phyloP scores from a whole-genome alignment of 2,797 vertebrate genomes.

The Lerista edwardsae region DNA sequence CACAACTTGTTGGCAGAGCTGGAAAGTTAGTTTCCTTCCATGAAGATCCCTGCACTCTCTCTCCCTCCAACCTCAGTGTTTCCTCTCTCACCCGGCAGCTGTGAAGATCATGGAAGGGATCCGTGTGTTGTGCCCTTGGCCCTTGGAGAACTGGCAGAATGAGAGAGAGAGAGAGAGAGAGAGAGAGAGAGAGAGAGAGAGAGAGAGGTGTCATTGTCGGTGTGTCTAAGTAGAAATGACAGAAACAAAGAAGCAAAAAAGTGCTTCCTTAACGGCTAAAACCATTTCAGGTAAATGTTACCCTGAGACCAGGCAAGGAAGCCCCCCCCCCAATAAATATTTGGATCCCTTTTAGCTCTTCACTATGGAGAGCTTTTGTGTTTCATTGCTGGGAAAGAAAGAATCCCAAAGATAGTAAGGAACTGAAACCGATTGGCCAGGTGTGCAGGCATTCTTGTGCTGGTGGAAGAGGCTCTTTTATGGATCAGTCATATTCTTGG shows the following conservation, averaged over 20 bases:
- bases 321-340: not conserved
- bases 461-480: too few relatives aligned
- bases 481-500: not conserved
- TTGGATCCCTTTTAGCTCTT: not conserved
- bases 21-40: too few relatives aligned
- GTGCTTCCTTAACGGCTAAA: not conserved
- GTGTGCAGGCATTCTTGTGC: too few relatives aligned
- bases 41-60: too few relatives aligned
- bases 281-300: too few relatives aligned
- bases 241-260: not conserved
- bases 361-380: too few relatives aligned
- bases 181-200: too few relatives aligned
- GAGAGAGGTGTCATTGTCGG: not conserved
- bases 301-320: not conserved
- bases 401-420: not conserved
- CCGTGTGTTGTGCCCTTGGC: too few relatives aligned
- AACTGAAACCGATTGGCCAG: rapidly evolving
- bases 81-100: not conserved
- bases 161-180: too few relatives aligned
- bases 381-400: not conserved
- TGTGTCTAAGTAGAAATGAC: not conserved
- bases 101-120: not conserved
- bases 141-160: not conserved
- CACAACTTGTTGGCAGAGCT: too few relatives aligned
- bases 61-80: not conserved